Evolutionary conservation across 2,797 vertebrate species (phyloP), one percentile per base, ranked within the genome.

Genomic region (Oryzias dopingdopingensis): DNA sequence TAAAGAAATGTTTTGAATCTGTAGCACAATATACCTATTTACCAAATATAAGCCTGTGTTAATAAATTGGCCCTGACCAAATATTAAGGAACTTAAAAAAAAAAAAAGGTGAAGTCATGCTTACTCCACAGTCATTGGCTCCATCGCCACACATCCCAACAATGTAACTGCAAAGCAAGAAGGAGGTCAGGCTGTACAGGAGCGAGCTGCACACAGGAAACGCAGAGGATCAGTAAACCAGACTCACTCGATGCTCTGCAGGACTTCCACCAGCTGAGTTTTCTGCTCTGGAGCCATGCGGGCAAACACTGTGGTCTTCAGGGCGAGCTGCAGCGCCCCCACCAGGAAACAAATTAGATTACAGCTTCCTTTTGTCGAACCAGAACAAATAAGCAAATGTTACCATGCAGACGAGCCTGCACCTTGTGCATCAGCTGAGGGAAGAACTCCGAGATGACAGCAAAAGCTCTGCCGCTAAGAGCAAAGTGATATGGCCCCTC

Each of bases 61-160:
- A 37, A 37, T 37, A 37, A 37, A 37, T 12, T 12, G 3, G 10
- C 29, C 10, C 32, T 3, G 32, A 37, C 3, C 32, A 12, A 10
- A 37, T 37, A 3, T 12, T 37, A 37, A 37, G 10, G 3, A 37
- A 12, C 10, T 37, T 37, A 10, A 10, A 37, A 12, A 22, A n/a
- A n/a, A 37, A 4, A 22, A 37, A 4, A 37, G 32, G 22, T 22
- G 14, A 17, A 22, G 40, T 14, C 90, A 29, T 52, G 85, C 96
- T 95, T 91, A 99, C 97, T 12, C 97, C 97, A 88, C 97, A 99
- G 85, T 99, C 97, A 70, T 99, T 99, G 18, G 97, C 97, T 26
- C 97, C 97, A 53, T 99, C 97, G 24, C 97, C 97, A 73, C 97
- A 99, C 97, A 99, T 99, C 56, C 97, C 97, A 54, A 99, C 97